Conservation (phyloP, 1,140 invertebrate genomes). For the Amphibalanus amphitrite region DNA sequence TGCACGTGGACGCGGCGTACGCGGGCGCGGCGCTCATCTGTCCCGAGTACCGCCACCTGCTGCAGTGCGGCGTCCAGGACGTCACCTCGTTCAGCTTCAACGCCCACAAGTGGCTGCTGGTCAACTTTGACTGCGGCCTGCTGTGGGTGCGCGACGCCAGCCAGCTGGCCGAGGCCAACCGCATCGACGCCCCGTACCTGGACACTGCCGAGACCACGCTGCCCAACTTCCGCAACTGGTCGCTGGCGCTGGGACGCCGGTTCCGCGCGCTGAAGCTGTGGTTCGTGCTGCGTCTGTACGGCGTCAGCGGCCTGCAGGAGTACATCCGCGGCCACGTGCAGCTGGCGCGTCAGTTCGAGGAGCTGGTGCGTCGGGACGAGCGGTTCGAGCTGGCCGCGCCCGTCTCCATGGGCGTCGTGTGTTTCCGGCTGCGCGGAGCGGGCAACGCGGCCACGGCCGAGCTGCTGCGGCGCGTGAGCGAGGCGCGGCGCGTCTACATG, state of each 20-base stretch:
- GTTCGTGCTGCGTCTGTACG: too few species aligned
- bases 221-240: too few species aligned
- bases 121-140: slow-evolving; percentile 82
- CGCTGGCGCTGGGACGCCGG: too few species aligned
- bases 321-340: slow-evolving; percentile 32
- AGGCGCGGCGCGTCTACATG: slow-evolving; percentile 77
- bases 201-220: too few species aligned
- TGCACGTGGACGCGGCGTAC: slow-evolving; percentile 92
- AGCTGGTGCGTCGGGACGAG: slow-evolving; percentile 46
- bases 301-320: too few species aligned
- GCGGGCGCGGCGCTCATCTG: too few species aligned
- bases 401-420: slow-evolving; percentile 65
- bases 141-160: slow-evolving; percentile 18
- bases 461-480: slow-evolving; percentile 69
- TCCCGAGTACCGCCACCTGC: slow-evolving; percentile 70
- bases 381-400: slow-evolving; percentile 77
- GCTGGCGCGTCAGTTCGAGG: slow-evolving; percentile 66
- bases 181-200: slow-evolving; percentile 84
- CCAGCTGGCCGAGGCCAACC: slow-evolving; percentile 54
- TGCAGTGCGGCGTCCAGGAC: slow-evolving; percentile 71
- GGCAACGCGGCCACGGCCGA: slow-evolving; percentile 78
- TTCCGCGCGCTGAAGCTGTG: too few species aligned
- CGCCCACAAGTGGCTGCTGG: slow-evolving; percentile 88
- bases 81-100: slow-evolving; percentile 80
- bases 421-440: slow-evolving; percentile 73